Conservation (phyloP, 2,113 vertebrate species). For the Heterocephalus glaber region DNA sequence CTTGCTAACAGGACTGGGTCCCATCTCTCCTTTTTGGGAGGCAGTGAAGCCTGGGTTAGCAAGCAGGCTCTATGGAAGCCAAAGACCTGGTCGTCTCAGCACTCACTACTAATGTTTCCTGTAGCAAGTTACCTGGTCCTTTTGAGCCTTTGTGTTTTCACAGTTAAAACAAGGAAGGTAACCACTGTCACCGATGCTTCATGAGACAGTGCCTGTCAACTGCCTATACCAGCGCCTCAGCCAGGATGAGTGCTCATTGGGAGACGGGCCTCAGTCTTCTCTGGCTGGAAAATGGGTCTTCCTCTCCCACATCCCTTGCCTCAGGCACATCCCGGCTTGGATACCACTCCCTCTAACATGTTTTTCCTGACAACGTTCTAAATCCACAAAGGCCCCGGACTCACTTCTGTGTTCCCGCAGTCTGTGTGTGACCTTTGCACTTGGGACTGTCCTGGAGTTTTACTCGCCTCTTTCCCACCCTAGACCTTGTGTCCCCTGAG, state of each 20-base stretch:
- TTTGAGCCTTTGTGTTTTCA: not conserved
- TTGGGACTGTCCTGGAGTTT: not conserved
- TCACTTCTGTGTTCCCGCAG: not conserved
- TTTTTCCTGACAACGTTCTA: not conserved
- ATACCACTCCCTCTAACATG: not conserved
- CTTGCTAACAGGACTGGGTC: not conserved
- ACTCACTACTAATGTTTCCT: not conserved
- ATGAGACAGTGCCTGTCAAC: rapidly evolving
- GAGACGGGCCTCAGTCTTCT: not conserved
- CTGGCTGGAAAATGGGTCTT: not conserved
- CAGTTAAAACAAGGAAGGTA: not conserved
- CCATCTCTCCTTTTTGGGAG: not conserved
- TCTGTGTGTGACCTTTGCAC: not conserved
- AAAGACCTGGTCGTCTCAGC: not conserved
- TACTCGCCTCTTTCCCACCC: not conserved
- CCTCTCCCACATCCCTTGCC: not conserved
- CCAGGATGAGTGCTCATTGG: not conserved
- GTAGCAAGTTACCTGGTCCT: not conserved
- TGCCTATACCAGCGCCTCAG: not conserved
- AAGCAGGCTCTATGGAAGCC: not conserved
- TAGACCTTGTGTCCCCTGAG: not conserved
- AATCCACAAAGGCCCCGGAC: not conserved
- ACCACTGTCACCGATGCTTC: rapidly evolving
- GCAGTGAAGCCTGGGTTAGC: not conserved
- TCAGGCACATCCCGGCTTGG: not conserved